These are phyloP conservation scores for Pseudopleuronectes americanus DNA, from an alignment of 2,797 vertebrate genomes.

Conservation along the genomic window DNA sequence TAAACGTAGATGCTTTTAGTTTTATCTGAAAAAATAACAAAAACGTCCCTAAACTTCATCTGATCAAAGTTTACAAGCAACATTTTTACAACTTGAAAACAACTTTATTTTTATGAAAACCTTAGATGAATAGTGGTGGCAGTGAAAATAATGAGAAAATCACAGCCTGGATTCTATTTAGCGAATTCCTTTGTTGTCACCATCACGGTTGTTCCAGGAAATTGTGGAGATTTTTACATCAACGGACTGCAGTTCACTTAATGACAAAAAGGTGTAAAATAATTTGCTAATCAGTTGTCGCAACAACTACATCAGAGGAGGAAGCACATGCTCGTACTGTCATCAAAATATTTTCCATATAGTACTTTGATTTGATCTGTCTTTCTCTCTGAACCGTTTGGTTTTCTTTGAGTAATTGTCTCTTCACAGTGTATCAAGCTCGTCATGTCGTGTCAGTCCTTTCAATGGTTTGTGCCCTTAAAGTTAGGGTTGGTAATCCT, in stretches of 20 bases:
- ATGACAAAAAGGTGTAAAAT: not conserved
- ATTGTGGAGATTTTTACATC: not conserved
- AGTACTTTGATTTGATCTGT: conserved; percentile 1
- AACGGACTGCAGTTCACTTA: not conserved
- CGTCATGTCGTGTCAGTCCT: conserved; percentile 6
- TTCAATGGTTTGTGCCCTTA: conserved; percentile 5
- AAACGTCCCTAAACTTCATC: conserved; percentile 28
- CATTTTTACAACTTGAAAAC: conserved; percentile 17
- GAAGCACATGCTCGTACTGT: not conserved
- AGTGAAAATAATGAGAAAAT: not conserved
- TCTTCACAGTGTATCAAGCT: too few relatives aligned
- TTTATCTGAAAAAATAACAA: conserved; percentile 18
- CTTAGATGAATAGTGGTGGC: not conserved
- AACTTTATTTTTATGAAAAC: not conserved
- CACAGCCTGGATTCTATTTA: not conserved
- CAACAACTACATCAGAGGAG: not conserved
- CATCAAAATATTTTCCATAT: not conserved
- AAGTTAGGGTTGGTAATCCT: not conserved
- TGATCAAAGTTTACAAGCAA: conserved; percentile 14
- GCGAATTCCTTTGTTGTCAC: not conserved
- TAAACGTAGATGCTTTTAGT: not conserved
- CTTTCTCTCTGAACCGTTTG: not conserved
- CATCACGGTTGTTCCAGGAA: not conserved
- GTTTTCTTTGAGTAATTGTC: not conserved
- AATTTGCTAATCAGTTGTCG: conserved; percentile 7